A percentile compares a stretch with the other conserved stretches of the same genome.
Evolutionary conservation across 2,888 invertebrate species (phyloP).

Genomic region (Unio delphinus): DNA sequence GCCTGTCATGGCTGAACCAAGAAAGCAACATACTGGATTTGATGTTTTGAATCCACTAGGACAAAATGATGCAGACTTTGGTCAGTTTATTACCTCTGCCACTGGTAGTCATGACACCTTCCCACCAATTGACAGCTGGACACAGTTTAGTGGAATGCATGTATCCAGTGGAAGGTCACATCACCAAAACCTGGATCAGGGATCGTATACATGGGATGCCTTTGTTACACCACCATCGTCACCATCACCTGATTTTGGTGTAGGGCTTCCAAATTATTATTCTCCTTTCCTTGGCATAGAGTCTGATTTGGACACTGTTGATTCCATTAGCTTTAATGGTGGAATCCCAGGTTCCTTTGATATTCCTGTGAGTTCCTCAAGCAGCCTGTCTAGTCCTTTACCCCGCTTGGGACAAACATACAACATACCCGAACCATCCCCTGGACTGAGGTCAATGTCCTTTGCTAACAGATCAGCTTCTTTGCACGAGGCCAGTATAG

Average conservation of each 20-base stretch:
- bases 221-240: constrained; percentile 37
- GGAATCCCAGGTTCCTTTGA: constrained; percentile 10
- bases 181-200: constrained; percentile 6
- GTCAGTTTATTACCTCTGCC: too few relatives aligned
- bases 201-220: constrained; percentile 39
- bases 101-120: too few relatives aligned
- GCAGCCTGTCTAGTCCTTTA: constrained; percentile 7
- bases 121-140: constrained; percentile 32
- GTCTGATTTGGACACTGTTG: constrained; percentile 7
- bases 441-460: not conserved
- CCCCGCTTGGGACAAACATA: not conserved
- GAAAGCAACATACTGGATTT: too few relatives aligned
- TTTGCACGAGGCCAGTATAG: constrained; percentile 32
- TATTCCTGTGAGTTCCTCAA: constrained; percentile 21
- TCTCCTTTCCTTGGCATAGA: constrained; percentile 9
- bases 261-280: constrained; percentile 25
- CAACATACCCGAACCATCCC: too few relatives aligned
- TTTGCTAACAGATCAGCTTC: constrained; percentile 8
- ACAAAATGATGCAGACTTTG: too few relatives aligned
- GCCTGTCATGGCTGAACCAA: too few relatives aligned
- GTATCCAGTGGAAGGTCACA: constrained; percentile 20
- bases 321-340: too few relatives aligned
- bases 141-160: constrained; percentile 58
- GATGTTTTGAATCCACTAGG: too few relatives aligned
- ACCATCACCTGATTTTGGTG: constrained; percentile 28